Base-by-base conservation (phyloP, 2,888 invertebrate species). In the Tiliacea citrago region DNA sequence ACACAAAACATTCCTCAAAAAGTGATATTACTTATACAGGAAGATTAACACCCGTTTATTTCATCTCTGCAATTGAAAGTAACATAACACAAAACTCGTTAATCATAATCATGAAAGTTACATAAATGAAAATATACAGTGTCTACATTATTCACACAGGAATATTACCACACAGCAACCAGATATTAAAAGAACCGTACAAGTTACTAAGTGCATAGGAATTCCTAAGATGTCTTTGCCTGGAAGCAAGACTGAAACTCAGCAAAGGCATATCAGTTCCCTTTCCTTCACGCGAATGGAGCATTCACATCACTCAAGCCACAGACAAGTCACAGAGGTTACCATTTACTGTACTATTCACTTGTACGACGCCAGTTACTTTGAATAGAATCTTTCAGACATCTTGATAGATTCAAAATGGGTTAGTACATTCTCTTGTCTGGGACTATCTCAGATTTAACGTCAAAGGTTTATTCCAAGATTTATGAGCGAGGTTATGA, bases 271-370 rank as follows among this genome's bases (percentile, higher is more conserved):
- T 85, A 83, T 86, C 79, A 76, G 73, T 62, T 49, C 63, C 72
- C 62, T 79, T 79, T 65, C 84, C 89, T 85, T 82, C 35, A 81
- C 87, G 91, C 90, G 72, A 86, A 83, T 73, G 86, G 84, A 79
- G 67, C 83, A 81, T 85, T 89, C 87, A 91, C 88, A 89, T 91
- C 84, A 83, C 75, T 85, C 86, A 77, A 75, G 79, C 78, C 47
- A 68, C 63, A 73, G 78, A 80, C 85, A 72, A 80, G 75, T 80
- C 77, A 75, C 77, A 66, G 49, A 82, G 73, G 66, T 71, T 74
- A 73, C 79, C 69, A 77, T 86, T 84, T 88, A 82, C 77, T 75
- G 72, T 84, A 88, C 79, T 71, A 82, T 88, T 88, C 82, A 86
- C 88, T 88, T 74, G 57, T 61, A 42, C 61, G 61, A 42, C 61